These are phyloP conservation scores for Pharmacophagus antenor DNA, from an alignment of 2,888 invertebrate genomes.

Conservation along the genomic window DNA sequence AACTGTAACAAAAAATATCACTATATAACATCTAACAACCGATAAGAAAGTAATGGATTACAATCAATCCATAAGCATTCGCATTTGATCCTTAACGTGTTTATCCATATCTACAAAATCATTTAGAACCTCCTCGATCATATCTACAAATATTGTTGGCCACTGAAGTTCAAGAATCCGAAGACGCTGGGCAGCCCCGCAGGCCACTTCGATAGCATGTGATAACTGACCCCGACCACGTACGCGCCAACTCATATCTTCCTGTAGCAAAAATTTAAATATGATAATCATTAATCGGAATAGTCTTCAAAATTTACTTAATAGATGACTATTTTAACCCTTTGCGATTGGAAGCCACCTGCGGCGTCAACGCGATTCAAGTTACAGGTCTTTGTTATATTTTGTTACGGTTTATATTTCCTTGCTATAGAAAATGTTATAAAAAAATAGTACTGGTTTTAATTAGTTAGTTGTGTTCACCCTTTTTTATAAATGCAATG, in stretches of 20 bases:
- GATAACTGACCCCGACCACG: constrained; percentile 87
- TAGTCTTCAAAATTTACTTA: no score
- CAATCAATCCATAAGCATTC: constrained; percentile 70
- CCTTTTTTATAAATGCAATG: no score
- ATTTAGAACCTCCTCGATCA: constrained; percentile 87
- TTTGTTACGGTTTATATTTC: no score
- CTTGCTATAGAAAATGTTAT: no score
- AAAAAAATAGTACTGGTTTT: no score
- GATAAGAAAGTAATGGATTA: constrained; percentile 35
- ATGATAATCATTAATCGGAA: not conserved
- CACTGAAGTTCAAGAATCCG: constrained; percentile 87
- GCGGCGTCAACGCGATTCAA: no score
- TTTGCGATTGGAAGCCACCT: no score
- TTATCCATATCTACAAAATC: constrained; percentile 91
- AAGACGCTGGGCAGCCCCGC: constrained; percentile 88
- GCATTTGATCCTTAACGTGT: constrained; percentile 87
- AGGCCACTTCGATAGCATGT: constrained; percentile 86
- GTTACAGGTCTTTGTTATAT: no score
- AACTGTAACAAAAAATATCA: constrained; percentile 28
- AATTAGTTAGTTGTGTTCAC: no score
- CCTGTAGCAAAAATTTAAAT: constrained; percentile 64
- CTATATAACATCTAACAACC: constrained; percentile 28
- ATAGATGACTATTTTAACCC: no score
- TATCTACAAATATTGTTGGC: constrained; percentile 88
- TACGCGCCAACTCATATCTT: constrained; percentile 86